Conservation (phyloP, 2,888 invertebrate genomes). For the Carpatolechia fugitivella region DNA sequence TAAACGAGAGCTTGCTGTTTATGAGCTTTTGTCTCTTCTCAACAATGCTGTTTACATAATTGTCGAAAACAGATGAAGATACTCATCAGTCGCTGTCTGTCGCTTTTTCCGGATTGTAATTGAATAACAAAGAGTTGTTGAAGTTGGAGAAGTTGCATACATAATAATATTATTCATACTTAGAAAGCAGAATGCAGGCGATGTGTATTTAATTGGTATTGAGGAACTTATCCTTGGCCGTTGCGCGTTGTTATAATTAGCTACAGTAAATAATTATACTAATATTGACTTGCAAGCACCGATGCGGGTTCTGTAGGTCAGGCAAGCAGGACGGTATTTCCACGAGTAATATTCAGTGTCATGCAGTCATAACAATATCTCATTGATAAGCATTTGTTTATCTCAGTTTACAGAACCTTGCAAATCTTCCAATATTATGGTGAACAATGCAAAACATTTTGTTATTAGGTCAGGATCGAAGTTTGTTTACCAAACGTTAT, state of each 20-base stretch:
- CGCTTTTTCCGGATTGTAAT: neutral
- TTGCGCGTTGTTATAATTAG: constrained; percentile 43
- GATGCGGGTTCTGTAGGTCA: constrained; percentile 45
- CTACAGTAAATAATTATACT: constrained; percentile 44
- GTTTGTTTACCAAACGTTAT: neutral
- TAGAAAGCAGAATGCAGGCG: neutral
- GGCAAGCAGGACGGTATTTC: constrained; percentile 14
- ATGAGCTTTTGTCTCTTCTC: constrained; percentile 20
- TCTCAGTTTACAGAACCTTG: neutral
- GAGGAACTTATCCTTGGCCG: constrained; percentile 45
- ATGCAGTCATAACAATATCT: neutral
- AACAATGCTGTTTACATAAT: constrained; percentile 11
- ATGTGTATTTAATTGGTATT: neutral
- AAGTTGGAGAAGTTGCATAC: no score
- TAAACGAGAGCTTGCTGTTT: constrained; percentile 17
- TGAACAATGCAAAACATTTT: neutral
- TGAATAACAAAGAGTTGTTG: neutral
- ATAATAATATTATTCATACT: neutral
- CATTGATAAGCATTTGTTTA: neutral
- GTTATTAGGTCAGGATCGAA: constrained; percentile 3
- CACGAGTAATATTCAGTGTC: constrained; percentile 14
- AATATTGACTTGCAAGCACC: constrained; percentile 36
- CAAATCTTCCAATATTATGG: neutral
- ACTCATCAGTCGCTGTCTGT: neutral
- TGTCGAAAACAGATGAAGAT: neutral